Evolutionary conservation across 2,797 vertebrate genomes (phyloP).

Genomic region (Lagorchestes hirsutus): DNA sequence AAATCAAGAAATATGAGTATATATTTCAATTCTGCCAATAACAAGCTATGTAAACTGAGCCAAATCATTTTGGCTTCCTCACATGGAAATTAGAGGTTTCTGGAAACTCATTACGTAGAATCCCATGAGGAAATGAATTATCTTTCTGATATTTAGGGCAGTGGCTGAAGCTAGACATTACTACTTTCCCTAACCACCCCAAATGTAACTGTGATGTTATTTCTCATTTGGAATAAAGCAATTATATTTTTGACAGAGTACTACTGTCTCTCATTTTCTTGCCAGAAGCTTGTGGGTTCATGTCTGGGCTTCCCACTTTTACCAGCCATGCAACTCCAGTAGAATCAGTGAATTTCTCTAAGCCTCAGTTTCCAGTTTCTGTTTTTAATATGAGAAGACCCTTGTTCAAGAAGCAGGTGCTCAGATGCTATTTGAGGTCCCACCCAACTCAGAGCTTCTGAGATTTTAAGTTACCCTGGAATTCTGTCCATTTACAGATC

Average conservation of each 20-base stretch:
- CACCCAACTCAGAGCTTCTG: neutral
- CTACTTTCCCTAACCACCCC: neutral
- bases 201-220: neutral
- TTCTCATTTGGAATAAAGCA: neutral
- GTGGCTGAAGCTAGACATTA: neutral
- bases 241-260: neutral
- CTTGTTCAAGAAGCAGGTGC: neutral
- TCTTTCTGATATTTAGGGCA: neutral
- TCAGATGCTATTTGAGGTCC: neutral
- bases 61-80: neutral
- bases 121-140: neutral
- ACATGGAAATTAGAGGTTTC: neutral
- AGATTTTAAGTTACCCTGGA: neutral
- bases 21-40: neutral
- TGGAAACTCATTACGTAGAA: neutral
- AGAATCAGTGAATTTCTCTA: neutral
- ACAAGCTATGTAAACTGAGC: neutral
- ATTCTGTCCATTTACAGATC: neutral
- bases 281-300: neutral
- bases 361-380: neutral
- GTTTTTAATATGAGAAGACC: neutral
- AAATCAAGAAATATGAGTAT: neutral
- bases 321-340: neutral
- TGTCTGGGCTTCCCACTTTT: neutral
- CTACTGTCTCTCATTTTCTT: neutral